phyloP scores from a whole-genome alignment of 2,797 vertebrate species.

The Mycteria americana region DNA sequence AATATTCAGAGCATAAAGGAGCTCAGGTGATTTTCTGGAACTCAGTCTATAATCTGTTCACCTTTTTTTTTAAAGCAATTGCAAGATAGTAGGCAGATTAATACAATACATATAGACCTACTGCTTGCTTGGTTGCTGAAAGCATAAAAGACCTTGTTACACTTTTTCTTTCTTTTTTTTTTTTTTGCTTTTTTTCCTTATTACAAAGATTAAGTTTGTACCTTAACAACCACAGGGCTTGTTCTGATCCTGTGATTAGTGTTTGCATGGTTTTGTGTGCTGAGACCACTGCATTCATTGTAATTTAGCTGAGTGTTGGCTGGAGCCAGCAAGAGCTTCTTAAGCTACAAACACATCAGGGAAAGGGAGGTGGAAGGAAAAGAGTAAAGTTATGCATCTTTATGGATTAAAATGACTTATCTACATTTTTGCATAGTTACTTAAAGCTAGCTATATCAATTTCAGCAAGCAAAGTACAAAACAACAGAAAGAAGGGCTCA shows the following conservation, averaged over 20 bases:
- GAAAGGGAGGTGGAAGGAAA: slow-evolving; percentile 33
- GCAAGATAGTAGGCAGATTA: background rate
- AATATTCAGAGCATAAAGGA: slow-evolving; percentile 54
- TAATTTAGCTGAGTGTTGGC: slow-evolving; percentile 99
- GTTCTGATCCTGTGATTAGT: slow-evolving; percentile 96
- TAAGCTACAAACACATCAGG: slow-evolving; percentile 85
- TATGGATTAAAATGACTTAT: background rate
- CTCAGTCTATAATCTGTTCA: background rate
- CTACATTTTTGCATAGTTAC: slow-evolving; percentile 28
- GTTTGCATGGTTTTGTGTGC: slow-evolving; percentile 95
- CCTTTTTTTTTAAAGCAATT: background rate
- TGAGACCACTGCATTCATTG: slow-evolving; percentile 98
- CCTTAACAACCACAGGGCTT: slow-evolving; percentile 96
- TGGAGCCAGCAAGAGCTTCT: slow-evolving; percentile 98
- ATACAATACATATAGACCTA: background rate
- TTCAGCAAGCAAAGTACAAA: slow-evolving; percentile 24
- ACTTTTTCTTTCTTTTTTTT: background rate
- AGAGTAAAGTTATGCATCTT: slow-evolving; percentile 45
- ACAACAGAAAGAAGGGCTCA: background rate
- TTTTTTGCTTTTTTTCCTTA: background rate
- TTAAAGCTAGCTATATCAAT: slow-evolving; percentile 19
- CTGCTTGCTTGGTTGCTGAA: background rate
- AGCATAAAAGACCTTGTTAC: background rate
- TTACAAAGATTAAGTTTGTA: slow-evolving; percentile 76
- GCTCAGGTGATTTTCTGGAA: slow-evolving; percentile 1